Conservation (phyloP, 1,140 invertebrate genomes). For the Trachymyrmex cornetzi region DNA sequence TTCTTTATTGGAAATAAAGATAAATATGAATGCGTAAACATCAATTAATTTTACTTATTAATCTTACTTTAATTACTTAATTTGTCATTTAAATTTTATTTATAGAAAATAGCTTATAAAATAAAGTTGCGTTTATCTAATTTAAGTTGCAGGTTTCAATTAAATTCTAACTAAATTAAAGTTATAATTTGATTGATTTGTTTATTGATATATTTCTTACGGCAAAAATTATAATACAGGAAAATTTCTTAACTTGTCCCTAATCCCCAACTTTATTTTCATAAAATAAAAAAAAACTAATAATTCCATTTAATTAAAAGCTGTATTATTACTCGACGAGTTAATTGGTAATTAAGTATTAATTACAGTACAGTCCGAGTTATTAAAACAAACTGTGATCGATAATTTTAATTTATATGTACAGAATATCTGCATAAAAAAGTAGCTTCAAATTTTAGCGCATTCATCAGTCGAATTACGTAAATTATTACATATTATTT, state of each 20-base stretch:
- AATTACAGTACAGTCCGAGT: not conserved
- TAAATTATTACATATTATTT: not conserved
- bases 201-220: not conserved
- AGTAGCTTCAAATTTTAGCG: not conserved
- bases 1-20: not conserved
- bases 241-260: not conserved
- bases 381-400: not conserved
- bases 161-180: too few species aligned
- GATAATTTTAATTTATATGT: not conserved
- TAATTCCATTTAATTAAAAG: not conserved
- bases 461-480: not conserved
- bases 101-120: not conserved
- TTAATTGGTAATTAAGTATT: not conserved
- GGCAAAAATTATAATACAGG: not conserved
- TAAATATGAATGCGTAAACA: not conserved
- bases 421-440: not conserved
- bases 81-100: not conserved
- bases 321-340: not conserved
- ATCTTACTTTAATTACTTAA: not conserved
- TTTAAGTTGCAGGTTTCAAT: too few species aligned
- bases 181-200: too few species aligned
- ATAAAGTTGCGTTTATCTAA: not conserved
- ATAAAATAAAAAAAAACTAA: not conserved
- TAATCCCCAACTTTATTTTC: not conserved
- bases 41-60: not conserved